A percentile compares a stretch with the other conserved stretches of the same genome.
These are phyloP conservation scores for Salminus brasiliensis DNA, from an alignment of 2,113 vertebrate species.

Conservation along the genomic window DNA sequence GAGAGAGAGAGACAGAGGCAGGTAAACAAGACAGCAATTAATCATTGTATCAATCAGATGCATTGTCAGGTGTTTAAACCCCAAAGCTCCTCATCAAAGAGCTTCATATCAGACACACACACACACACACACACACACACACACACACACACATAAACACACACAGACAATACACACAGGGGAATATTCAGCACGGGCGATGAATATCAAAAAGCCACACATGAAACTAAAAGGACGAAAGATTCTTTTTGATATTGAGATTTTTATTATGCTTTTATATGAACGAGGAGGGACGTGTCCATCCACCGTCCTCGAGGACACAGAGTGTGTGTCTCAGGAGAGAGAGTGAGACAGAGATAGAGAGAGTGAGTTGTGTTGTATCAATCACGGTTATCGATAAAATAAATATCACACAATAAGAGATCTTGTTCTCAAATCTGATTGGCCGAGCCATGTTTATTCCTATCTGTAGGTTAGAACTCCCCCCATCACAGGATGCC, in stretches of 20 bases:
- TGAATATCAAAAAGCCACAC: conserved; percentile 32
- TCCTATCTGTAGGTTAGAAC: too few relatives aligned
- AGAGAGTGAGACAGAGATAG: conserved; percentile 17
- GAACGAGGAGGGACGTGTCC: background rate
- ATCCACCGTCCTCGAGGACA: background rate
- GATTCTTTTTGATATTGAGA: conserved; percentile 35
- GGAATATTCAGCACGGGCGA: background rate
- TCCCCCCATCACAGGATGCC: too few relatives aligned
- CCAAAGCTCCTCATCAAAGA: conserved; percentile 10
- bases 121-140: background rate
- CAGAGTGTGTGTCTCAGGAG: background rate
- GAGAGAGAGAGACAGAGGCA: background rate
- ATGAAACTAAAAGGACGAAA: conserved; percentile 2
- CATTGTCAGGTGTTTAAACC: conserved; percentile 30
- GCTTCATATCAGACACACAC: conserved; percentile 4
- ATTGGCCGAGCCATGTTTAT: too few relatives aligned
- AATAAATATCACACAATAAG: too few relatives aligned
- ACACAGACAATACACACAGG: background rate
- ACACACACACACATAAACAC: background rate
- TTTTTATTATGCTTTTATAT: conserved; percentile 4
- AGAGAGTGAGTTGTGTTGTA: background rate
- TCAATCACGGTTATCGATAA: too few relatives aligned
- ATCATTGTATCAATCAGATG: background rate
- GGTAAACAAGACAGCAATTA: background rate
- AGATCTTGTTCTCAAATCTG: too few relatives aligned